Evolutionary conservation across 2,797 vertebrate species (phyloP).

Genomic region (Ciconia nigra): DNA sequence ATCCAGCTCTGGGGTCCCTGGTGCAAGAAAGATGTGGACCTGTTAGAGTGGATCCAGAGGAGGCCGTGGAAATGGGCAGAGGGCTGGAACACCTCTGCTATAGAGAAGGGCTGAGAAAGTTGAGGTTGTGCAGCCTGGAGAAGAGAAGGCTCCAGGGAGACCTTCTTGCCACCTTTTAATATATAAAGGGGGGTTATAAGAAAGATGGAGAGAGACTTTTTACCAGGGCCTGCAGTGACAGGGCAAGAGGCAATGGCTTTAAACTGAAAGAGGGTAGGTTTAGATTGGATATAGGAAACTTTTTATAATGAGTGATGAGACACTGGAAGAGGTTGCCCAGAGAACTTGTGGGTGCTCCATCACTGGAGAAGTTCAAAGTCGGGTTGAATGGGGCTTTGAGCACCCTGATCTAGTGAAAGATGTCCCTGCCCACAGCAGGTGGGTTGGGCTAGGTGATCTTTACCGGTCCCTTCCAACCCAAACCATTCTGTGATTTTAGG

Average conservation of each 20-base stretch:
- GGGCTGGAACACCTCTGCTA: background rate
- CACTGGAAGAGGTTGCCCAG: background rate
- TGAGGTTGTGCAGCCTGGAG: background rate
- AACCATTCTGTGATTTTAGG: background rate
- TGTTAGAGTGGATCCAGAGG: background rate
- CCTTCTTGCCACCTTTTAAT: background rate
- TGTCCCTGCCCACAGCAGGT: background rate
- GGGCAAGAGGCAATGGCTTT: background rate
- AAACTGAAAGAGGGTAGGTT: background rate
- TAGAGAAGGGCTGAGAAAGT: too few species aligned
- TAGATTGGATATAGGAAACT: background rate
- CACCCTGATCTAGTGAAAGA: background rate
- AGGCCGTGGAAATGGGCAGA: background rate
- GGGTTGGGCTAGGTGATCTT: background rate
- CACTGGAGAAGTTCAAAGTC: background rate
- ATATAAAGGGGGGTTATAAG: background rate
- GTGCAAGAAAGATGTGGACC: background rate
- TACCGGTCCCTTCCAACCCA: background rate
- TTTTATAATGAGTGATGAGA: fast-evolving
- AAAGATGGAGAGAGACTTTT: background rate
- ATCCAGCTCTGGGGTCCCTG: background rate
- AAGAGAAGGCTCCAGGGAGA: background rate
- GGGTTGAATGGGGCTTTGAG: fast-evolving
- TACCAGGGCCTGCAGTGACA: background rate
- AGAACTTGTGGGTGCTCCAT: background rate